A percentile compares a stretch with the other conserved stretches of the same genome.
These are phyloP conservation scores for Raja brachyura DNA, from an alignment of 2,113 vertebrate species.

Conservation along the genomic window DNA sequence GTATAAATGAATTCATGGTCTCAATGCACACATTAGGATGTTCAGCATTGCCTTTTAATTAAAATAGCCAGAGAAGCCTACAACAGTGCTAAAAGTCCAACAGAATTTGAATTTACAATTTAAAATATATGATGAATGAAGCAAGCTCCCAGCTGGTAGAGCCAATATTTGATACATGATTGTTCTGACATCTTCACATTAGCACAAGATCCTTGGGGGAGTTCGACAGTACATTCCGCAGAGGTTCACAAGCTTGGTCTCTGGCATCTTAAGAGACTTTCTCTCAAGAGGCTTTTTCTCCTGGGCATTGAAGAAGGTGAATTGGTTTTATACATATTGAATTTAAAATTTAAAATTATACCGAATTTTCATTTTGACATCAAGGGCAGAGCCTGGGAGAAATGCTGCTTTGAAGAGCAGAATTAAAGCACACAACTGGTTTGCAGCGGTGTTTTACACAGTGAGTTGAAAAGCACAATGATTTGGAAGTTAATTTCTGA, in stretches of 20 bases:
- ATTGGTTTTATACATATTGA: constrained; percentile 5
- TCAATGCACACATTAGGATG: neutral
- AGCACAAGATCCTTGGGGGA: neutral
- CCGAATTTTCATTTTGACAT: neutral
- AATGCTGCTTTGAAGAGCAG: neutral
- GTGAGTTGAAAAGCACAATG: neutral
- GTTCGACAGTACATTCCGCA: neutral
- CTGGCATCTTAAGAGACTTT: neutral
- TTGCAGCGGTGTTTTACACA: neutral
- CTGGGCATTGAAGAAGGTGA: neutral
- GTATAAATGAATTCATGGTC: neutral
- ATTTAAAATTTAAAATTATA: constrained; percentile 18
- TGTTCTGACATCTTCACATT: constrained; percentile 17
- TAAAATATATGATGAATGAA: neutral
- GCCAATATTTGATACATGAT: neutral
- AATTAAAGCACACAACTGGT: neutral
- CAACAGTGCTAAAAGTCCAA: neutral
- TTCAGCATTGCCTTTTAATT: neutral
- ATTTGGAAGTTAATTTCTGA: constrained; percentile 16
- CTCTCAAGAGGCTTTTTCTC: neutral
- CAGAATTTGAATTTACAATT: neutral
- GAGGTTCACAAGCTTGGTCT: neutral
- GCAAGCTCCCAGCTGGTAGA: neutral
- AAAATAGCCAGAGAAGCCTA: neutral
- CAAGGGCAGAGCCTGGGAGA: neutral